A percentile compares a stretch with the other conserved stretches of the same genome.
Conservation (phyloP, 2,113 vertebrate species). For the Clarias macrocephalus region DNA sequence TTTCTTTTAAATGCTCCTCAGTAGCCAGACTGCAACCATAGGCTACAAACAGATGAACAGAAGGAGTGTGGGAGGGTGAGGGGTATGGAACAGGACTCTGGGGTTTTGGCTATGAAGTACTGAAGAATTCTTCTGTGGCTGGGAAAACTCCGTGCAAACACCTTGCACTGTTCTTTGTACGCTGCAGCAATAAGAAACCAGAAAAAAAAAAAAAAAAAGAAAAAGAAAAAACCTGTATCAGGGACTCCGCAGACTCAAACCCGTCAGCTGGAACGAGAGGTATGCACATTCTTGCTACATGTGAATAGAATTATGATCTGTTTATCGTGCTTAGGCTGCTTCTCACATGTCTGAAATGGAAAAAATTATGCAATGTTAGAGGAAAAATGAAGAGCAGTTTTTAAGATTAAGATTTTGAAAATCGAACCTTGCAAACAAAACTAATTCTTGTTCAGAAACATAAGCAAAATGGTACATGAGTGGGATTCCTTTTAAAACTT, state of each 20-base stretch:
- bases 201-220: background rate
- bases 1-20: slow-evolving; percentile 47
- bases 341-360: background rate
- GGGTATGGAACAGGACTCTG: slow-evolving; percentile 28
- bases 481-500: background rate
- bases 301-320: slow-evolving; percentile 27
- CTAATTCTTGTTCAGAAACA: background rate
- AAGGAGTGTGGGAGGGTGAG: background rate
- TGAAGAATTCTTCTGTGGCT: slow-evolving; percentile 47
- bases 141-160: slow-evolving; percentile 20
- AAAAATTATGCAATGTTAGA: slow-evolving; percentile 5
- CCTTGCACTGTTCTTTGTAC: slow-evolving; percentile 21
- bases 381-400: background rate
- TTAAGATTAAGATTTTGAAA: background rate
- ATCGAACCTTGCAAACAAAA: background rate
- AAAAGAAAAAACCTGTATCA: background rate
- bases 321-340: slow-evolving; percentile 16
- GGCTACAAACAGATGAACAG: slow-evolving; percentile 15
- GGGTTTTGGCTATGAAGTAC: slow-evolving; percentile 30
- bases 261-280: slow-evolving; percentile 8
- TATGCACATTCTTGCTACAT: slow-evolving; percentile 35
- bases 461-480: background rate
- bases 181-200: slow-evolving; percentile 2
- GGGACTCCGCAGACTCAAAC: slow-evolving; percentile 3
- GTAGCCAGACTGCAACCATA: slow-evolving; percentile 19